These are phyloP conservation scores for Antheraea pernyi DNA, from an alignment of 1,140 invertebrate genomes.

Conservation along the genomic window DNA sequence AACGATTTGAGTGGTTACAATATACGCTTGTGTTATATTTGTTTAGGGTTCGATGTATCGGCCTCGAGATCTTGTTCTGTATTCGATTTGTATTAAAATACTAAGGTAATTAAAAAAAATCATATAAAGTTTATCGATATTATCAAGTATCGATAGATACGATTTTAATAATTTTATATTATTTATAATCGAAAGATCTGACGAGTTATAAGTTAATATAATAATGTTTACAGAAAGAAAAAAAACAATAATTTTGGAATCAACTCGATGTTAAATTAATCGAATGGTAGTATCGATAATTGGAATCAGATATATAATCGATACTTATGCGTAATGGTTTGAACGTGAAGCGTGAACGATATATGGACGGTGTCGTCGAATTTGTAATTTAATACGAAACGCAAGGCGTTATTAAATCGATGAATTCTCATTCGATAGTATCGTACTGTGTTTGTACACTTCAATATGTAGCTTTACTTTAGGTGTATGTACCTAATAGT, in stretches of 20 bases:
- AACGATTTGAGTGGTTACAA: not conserved
- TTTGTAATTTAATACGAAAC: constrained; percentile 46
- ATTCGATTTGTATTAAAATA: not conserved
- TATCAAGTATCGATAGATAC: not conserved
- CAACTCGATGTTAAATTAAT: not conserved
- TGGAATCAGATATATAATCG: not conserved
- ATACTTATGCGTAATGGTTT: constrained; percentile 6
- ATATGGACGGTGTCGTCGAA: constrained; percentile 52
- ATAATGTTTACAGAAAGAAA: not conserved
- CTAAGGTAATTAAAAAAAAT: not conserved
- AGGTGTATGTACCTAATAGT: constrained; percentile 24
- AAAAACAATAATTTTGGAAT: not conserved
- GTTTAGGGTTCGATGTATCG: too few relatives aligned
- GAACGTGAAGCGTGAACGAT: constrained; percentile 55
- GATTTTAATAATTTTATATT: not conserved
- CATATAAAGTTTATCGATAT: not conserved
- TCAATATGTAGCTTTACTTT: constrained; percentile 51
- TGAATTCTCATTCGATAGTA: constrained; percentile 36
- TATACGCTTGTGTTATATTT: too few relatives aligned
- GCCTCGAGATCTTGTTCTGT: too few relatives aligned
- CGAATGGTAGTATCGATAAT: not conserved
- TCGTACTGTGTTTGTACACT: constrained; percentile 53
- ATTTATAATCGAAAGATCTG: not conserved
- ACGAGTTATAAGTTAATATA: not conserved
- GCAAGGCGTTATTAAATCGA: constrained; percentile 49